Percentiles rank a stretch among this genome's conserved stretches.
Evolutionary conservation across 2,888 invertebrate species (phyloP).

Genomic region (Atherix ibis): DNA sequence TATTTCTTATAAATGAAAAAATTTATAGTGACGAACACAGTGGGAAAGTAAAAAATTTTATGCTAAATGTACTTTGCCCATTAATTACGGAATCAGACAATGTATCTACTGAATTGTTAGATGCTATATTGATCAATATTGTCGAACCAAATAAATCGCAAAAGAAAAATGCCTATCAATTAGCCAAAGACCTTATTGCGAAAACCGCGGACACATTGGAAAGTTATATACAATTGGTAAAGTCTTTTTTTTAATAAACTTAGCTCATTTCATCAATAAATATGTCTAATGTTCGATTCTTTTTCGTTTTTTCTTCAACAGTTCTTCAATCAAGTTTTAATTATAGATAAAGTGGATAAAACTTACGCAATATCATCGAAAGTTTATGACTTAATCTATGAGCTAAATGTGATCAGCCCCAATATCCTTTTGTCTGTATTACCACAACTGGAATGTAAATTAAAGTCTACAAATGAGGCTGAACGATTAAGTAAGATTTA

Average conservation of each 20-base stretch:
- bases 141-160: slow-evolving; percentile 87
- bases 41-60: slow-evolving; percentile 88
- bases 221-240: slow-evolving; percentile 84
- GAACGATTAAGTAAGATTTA: slow-evolving; percentile 52
- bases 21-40: slow-evolving; percentile 78
- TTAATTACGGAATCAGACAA: slow-evolving; percentile 90
- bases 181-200: slow-evolving; percentile 81
- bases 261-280: too few species aligned
- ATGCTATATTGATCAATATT: slow-evolving; percentile 84
- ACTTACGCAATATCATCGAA: slow-evolving; percentile 61
- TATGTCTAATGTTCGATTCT: too few species aligned
- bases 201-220: slow-evolving; percentile 88
- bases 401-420: slow-evolving; percentile 85
- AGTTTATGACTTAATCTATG: slow-evolving; percentile 92
- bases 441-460: slow-evolving; percentile 89
- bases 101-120: slow-evolving; percentile 83
- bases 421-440: slow-evolving; percentile 71
- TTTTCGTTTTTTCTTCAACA: slow-evolving; percentile 32
- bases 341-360: slow-evolving; percentile 81
- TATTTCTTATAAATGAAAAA: too few species aligned
- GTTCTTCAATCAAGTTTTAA: slow-evolving; percentile 92
- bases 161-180: slow-evolving; percentile 72
- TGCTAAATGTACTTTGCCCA: slow-evolving; percentile 89
- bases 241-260: too few species aligned
- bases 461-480: slow-evolving; percentile 77